Base-by-base conservation (phyloP, 2,888 invertebrate species). In the Drosophila tripunctata region DNA sequence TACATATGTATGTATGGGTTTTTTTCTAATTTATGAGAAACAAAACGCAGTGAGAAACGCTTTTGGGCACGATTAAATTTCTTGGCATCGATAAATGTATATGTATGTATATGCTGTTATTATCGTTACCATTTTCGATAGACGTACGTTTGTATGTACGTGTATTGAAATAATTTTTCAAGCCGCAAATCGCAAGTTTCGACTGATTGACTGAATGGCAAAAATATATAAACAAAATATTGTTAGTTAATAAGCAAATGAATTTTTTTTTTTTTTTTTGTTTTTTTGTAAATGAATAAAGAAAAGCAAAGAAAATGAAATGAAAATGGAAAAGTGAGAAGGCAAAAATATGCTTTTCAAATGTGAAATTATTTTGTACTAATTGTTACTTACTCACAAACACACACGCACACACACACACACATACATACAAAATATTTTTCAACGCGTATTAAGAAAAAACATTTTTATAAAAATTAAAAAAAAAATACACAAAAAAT, bases 161-260 rank as follows among this genome's bases (percentile, higher is more conserved):
- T n/a, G n/a, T n/a, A n/a, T 64, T 70, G 71, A 62, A 62, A 60
- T 45, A n/a, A n/a, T n/a, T n/a, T 57, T 41, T 47, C 27, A 8
- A 12, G 35, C 38, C 41, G 41, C 41, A 24, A 8, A 31, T 43
- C 50, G 30, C 33, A 41, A 86, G 89, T 89, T 89, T 89, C 89
- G 89, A 89, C 90, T 89, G 89, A 90, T 89, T 89, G 89, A 89
- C 89, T 89, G 89, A 89, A 89, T 89, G 89, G 89, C 81, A 84
- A 87, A 86, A 76, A 85, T 70, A 82, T 64, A 69, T 55, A 73
- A 50, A 58, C 44, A 57, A 35, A 65, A 21, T 33, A 62, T 65
- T 61, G n/a, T 64, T 79, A 82, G 78, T 48, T 41, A 10, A 33
- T 81, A 81, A 81, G 70, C 36, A 51, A 61, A 21, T 44, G 31